Evolutionary conservation across 2,888 invertebrate species (phyloP).

Genomic region (Hirudinaria manillensis): DNA sequence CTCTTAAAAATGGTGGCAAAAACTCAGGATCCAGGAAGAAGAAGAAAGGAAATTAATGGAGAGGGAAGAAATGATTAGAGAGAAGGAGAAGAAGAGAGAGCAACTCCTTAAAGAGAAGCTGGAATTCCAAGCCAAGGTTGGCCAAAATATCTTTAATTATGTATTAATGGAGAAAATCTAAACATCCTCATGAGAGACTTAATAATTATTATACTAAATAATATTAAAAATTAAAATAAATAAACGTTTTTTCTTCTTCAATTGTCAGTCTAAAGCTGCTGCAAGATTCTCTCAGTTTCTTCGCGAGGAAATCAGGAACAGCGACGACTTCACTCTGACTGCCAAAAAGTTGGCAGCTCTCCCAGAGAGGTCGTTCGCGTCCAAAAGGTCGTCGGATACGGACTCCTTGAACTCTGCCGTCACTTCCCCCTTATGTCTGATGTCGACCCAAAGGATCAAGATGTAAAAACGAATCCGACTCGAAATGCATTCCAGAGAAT

Average conservation of each 20-base stretch:
- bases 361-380: not conserved
- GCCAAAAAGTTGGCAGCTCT: not conserved
- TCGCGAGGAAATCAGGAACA: constrained; percentile 7
- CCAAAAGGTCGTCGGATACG: constrained; percentile 11
- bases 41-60: constrained; percentile 1
- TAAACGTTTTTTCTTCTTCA: not conserved
- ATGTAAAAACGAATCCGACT: not conserved
- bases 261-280: not conserved
- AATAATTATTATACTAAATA: not conserved
- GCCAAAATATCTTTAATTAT: not conserved
- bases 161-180: not conserved
- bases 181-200: not conserved
- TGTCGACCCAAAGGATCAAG: not conserved
- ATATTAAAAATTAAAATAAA: not conserved
- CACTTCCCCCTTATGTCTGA: not conserved
- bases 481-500: not conserved
- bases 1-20: too few species aligned
- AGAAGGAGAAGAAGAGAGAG: constrained; percentile 15
- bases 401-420: constrained; percentile 2
- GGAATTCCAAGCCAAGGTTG: constrained; percentile 6
- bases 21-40: not conserved
- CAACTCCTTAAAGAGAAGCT: not conserved
- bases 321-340: constrained; percentile 4
- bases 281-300: not conserved
- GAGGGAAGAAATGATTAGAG: not conserved